Percentiles rank a stretch among this genome's conserved stretches.
Conservation (phyloP, 2,888 invertebrate species). For the Hypolimnas misippus region DNA sequence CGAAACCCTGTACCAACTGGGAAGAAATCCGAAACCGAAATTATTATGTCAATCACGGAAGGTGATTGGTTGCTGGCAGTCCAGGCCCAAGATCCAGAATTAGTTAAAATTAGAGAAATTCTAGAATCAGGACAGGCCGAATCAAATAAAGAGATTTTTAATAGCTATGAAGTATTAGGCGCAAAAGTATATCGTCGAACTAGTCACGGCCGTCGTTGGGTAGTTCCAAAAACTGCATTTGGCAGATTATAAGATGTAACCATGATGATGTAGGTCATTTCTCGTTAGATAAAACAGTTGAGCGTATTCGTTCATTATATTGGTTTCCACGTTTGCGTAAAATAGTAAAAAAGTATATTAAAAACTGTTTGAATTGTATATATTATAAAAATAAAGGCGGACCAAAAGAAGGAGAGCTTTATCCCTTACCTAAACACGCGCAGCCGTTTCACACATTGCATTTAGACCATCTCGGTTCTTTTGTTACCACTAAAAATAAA, state of each 20-base stretch:
- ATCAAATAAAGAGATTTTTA: conserved; percentile 36
- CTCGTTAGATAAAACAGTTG: neutral
- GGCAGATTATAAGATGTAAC: conserved; percentile 34
- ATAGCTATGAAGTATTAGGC: conserved; percentile 35
- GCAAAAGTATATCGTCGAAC: conserved; percentile 43
- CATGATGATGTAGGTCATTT: conserved; percentile 44
- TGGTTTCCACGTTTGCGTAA: neutral
- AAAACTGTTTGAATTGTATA: neutral
- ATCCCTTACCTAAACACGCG: conserved; percentile 29
- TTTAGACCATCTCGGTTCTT: conserved; percentile 20
- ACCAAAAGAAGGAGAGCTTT: conserved; percentile 22
- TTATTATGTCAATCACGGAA: conserved; percentile 29
- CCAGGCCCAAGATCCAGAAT: conserved; percentile 43
- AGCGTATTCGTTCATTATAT: neutral
- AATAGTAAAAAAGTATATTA: neutral
- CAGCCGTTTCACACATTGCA: conserved; percentile 33
- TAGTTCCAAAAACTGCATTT: conserved; percentile 44
- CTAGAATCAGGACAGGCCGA: conserved; percentile 39
- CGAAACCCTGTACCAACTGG: conserved; percentile 25
- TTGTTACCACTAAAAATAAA: no score
- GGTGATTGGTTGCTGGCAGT: conserved; percentile 44
- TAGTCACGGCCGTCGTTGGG: conserved; percentile 40
- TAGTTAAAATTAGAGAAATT: conserved; percentile 32
- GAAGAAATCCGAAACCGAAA: conserved; percentile 19
- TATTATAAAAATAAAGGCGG: conserved; percentile 3